Conservation (phyloP, 2,797 vertebrate genomes). For the Clarias fuscus region DNA sequence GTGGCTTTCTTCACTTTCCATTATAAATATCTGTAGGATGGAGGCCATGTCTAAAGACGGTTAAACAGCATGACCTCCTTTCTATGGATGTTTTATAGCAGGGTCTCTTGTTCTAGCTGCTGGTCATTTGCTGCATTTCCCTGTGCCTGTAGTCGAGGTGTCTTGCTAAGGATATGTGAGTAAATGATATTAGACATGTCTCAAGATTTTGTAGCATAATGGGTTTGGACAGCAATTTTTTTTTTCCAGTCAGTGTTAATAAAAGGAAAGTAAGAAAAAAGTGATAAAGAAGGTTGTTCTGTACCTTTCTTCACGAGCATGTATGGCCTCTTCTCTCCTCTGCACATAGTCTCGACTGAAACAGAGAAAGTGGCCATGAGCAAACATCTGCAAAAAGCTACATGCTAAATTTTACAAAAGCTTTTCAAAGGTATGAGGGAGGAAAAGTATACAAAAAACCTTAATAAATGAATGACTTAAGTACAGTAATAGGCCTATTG, state of each 20-base stretch:
- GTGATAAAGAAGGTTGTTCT: not conserved
- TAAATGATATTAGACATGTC: conserved; percentile 29
- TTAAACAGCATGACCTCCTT: conserved; percentile 68
- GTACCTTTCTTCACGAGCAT: conserved; percentile 93
- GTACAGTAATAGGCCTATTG: not conserved
- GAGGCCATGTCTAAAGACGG: conserved; percentile 62
- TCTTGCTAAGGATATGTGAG: conserved; percentile 33
- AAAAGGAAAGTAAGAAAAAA: not conserved
- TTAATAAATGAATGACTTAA: not conserved
- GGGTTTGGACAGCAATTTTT: not conserved
- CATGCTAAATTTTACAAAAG: not conserved
- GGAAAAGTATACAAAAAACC: not conserved
- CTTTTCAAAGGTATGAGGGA: not conserved
- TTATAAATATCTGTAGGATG: not conserved
- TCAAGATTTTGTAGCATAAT: not conserved
- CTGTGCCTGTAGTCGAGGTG: conserved; percentile 39
- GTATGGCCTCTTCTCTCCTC: conserved; percentile 89
- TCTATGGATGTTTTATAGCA: conserved; percentile 61
- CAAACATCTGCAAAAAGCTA: not conserved
- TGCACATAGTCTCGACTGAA: conserved; percentile 87
- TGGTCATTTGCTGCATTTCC: not conserved
- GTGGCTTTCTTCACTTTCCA: not conserved
- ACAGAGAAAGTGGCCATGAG: not conserved
- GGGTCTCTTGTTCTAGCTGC: conserved; percentile 57
- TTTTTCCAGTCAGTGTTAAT: not conserved